Percentiles rank a stretch among this genome's conserved stretches.
These are phyloP conservation scores for Oncorhynchus clarkii DNA, from an alignment of 2,113 vertebrate species.

Conservation along the genomic window DNA sequence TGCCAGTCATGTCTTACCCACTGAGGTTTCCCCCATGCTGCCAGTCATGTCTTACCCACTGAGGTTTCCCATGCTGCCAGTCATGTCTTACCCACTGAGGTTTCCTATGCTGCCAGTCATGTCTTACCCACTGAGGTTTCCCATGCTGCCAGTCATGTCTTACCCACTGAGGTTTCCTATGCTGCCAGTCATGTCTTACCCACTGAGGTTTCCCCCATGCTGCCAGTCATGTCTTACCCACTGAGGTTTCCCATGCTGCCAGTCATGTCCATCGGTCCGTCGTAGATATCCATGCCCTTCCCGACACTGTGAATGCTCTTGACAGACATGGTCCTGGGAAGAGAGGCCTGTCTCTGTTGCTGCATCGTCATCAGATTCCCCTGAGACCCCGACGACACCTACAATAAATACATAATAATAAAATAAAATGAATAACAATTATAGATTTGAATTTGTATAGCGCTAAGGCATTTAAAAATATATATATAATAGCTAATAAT, in stretches of 20 bases:
- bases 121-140: not conserved
- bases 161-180: constrained; percentile 10
- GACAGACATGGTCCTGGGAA: constrained; percentile 75
- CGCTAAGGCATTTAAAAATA: too few species aligned
- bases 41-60: too few species aligned
- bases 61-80: too few species aligned
- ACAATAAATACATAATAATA: too few species aligned
- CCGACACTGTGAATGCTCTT: constrained; percentile 80
- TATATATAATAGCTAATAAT: too few species aligned
- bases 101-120: constrained; percentile 63
- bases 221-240: constrained; percentile 79
- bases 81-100: too few species aligned
- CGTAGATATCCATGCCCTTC: constrained; percentile 71
- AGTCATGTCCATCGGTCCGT: constrained; percentile 65
- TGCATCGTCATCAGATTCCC: constrained; percentile 58
- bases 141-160: too few species aligned
- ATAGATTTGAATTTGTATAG: too few species aligned
- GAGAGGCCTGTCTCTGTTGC: constrained; percentile 64
- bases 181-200: constrained; percentile 59
- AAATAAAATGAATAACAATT: too few species aligned
- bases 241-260: constrained; percentile 63
- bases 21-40: too few species aligned
- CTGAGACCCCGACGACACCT: not conserved
- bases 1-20: constrained; percentile 50
- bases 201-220: too few species aligned